Evolutionary conservation across 1,140 invertebrate species (phyloP).

Genomic region (Zaprionus ornatus): DNA sequence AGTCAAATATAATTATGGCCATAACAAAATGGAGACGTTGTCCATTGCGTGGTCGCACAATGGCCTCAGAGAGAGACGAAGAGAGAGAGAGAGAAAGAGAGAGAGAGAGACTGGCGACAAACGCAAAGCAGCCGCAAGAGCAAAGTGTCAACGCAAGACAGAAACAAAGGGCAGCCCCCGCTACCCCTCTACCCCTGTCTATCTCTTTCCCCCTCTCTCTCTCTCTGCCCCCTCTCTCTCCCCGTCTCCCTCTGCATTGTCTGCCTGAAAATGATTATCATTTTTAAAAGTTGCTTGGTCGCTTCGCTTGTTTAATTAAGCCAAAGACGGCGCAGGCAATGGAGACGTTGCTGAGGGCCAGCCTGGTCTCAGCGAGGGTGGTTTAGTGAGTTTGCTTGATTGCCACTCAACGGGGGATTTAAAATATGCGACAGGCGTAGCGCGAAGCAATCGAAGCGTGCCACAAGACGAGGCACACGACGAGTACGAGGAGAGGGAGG

Average conservation of each 20-base stretch:
- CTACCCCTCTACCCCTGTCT: too few species aligned
- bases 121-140: background rate
- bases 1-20: slow-evolving; percentile 80
- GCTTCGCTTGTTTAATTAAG: slow-evolving; percentile 79
- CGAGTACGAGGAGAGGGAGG: too few species aligned
- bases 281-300: slow-evolving; percentile 69
- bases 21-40: slow-evolving; percentile 76
- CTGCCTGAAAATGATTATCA: slow-evolving; percentile 69
- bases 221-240: background rate
- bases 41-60: slow-evolving; percentile 42
- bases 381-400: slow-evolving; percentile 56
- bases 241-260: background rate
- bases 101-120: too few species aligned
- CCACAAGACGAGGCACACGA: background rate
- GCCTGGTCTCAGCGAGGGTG: slow-evolving; percentile 32
- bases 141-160: background rate
- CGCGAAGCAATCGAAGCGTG: slow-evolving; percentile 66
- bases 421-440: slow-evolving; percentile 79
- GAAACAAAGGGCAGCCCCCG: background rate
- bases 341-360: slow-evolving; percentile 1
- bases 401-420: slow-evolving; percentile 81
- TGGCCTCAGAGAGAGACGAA: slow-evolving; percentile 34
- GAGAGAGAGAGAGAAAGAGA: slow-evolving; percentile 62
- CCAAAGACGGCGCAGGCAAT: slow-evolving; percentile 28
- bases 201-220: background rate